Percentiles rank a stretch among this genome's conserved stretches.
Evolutionary conservation across 2,888 invertebrate species (phyloP).

Genomic region (Apodemia zela): DNA sequence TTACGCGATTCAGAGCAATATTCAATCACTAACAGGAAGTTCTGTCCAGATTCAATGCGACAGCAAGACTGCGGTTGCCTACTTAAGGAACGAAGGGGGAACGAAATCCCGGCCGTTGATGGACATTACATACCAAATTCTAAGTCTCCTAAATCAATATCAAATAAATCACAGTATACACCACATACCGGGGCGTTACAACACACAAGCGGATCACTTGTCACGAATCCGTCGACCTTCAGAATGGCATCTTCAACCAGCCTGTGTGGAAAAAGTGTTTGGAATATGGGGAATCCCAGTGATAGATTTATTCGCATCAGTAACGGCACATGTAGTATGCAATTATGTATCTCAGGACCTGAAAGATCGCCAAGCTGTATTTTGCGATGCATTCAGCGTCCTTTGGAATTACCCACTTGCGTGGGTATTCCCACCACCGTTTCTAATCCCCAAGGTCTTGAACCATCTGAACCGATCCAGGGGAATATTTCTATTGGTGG

Average conservation of each 20-base stretch:
- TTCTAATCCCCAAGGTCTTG: constrained; percentile 31
- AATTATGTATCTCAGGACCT: constrained; percentile 22
- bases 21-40: constrained; percentile 16
- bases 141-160: background rate
- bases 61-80: constrained; percentile 34
- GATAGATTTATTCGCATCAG: constrained; percentile 31
- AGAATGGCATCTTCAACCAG: constrained; percentile 22
- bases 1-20: constrained; percentile 22
- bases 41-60: constrained; percentile 35
- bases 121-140: constrained; percentile 28
- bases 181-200: background rate
- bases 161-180: background rate
- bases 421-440: constrained; percentile 32
- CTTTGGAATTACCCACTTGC: constrained; percentile 26
- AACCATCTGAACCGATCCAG: constrained; percentile 29
- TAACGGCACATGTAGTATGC: constrained; percentile 11
- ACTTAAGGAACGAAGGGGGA: constrained; percentile 34
- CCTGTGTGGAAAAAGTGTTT: constrained; percentile 19
- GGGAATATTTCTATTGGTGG: background rate
- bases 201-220: background rate
- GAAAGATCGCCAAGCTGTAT: constrained; percentile 20
- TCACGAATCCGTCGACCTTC: constrained; percentile 14
- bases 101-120: constrained; percentile 32
- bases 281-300: constrained; percentile 20
- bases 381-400: constrained; percentile 21